Evolutionary conservation across 1,140 invertebrate genomes (phyloP).

Genomic region (Bombus cullumanus): DNA sequence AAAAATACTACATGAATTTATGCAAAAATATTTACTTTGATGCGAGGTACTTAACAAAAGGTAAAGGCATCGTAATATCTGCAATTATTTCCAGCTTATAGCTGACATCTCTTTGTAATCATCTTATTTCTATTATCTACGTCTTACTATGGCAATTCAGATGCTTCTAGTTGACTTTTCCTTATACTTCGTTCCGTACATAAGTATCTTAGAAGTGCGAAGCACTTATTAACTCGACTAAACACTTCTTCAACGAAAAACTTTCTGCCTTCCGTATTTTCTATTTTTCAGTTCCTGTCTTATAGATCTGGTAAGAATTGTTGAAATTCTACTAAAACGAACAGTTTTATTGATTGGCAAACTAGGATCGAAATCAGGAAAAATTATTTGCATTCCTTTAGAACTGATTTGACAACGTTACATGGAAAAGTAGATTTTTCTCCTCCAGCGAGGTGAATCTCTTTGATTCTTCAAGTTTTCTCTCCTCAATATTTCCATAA

Average conservation of each 20-base stretch:
- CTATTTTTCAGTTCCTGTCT: background rate
- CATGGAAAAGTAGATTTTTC: background rate
- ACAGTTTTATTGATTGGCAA: background rate
- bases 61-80: background rate
- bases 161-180: background rate
- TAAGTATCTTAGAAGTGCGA: background rate
- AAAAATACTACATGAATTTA: too few relatives aligned
- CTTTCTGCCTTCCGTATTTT: background rate
- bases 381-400: background rate
- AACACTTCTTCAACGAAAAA: too few relatives aligned
- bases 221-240: constrained; percentile 15
- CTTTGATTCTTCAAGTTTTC: background rate
- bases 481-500: constrained; percentile 3
- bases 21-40: too few relatives aligned
- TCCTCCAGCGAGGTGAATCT: background rate
- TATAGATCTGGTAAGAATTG: background rate
- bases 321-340: background rate
- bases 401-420: background rate
- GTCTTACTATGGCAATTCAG: background rate
- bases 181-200: background rate
- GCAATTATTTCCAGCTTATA: constrained; percentile 11
- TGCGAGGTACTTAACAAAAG: background rate
- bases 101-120: background rate
- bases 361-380: background rate
- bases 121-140: background rate